phyloP scores from a whole-genome alignment of 2,113 vertebrate species.

The Lamprotornis superbus region DNA sequence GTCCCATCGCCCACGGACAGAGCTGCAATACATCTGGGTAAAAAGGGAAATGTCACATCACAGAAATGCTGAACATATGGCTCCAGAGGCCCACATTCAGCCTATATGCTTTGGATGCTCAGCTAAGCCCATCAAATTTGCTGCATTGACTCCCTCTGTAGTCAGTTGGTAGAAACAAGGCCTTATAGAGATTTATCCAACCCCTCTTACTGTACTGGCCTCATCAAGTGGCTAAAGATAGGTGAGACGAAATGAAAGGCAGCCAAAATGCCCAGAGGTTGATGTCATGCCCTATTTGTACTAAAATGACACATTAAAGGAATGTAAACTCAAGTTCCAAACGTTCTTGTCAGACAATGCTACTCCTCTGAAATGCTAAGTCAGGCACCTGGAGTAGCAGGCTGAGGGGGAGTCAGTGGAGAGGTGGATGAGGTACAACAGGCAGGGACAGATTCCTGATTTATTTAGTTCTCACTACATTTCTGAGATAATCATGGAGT shows the following conservation, averaged over 20 bases:
- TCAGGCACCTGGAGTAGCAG: not conserved
- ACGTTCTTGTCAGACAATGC: not conserved
- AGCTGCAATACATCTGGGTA: conserved; percentile 71
- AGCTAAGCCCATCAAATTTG: not conserved
- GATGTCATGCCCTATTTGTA: conserved; percentile 17
- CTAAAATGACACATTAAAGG: not conserved
- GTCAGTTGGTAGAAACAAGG: not conserved
- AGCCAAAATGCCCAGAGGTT: not conserved
- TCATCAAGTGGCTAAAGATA: not conserved
- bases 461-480: not conserved
- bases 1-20: conserved; percentile 75
- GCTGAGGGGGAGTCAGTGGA: not conserved
- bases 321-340: conserved; percentile 16
- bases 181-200: not conserved
- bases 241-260: conserved; percentile 3
- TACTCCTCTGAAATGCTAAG: not conserved
- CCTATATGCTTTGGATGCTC: not conserved
- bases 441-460: not conserved
- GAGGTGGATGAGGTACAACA: not conserved
- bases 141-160: not conserved
- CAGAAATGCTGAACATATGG: not conserved
- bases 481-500: not conserved
- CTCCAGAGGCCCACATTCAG: not conserved
- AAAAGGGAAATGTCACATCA: not conserved
- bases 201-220: not conserved